These are phyloP conservation scores for Agrotis segetum DNA, from an alignment of 2,888 invertebrate genomes.

Conservation along the genomic window DNA sequence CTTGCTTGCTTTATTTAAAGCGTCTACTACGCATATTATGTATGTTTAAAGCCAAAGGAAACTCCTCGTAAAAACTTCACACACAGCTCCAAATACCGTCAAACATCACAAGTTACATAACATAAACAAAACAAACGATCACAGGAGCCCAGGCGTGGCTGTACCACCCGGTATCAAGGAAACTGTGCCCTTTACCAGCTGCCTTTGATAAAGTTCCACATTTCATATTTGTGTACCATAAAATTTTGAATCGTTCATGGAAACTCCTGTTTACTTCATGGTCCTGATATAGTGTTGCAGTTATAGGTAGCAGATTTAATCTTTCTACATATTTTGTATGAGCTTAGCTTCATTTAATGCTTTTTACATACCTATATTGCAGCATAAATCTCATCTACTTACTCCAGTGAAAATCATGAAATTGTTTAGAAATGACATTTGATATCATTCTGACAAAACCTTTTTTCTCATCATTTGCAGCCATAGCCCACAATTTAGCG, in stretches of 20 bases:
- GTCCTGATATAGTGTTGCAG: not conserved
- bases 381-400: too few relatives aligned
- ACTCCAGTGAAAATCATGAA: too few relatives aligned
- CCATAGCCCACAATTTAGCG: too few relatives aligned
- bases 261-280: constrained; percentile 31
- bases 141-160: not conserved
- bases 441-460: too few relatives aligned
- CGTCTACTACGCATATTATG: not conserved
- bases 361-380: too few relatives aligned
- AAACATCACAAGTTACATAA: constrained; percentile 43
- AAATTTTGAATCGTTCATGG: constrained; percentile 37
- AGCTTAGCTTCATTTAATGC: not conserved
- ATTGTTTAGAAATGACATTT: too few relatives aligned
- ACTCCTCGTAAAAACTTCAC: constrained; percentile 31
- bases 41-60: constrained; percentile 27
- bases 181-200: constrained; percentile 14
- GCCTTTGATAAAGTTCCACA: constrained; percentile 41
- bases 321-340: not conserved
- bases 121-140: constrained; percentile 45
- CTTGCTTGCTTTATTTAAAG: not conserved
- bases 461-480: too few relatives aligned
- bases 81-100: constrained; percentile 21
- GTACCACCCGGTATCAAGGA: constrained; percentile 30
- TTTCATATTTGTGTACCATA: constrained; percentile 50
- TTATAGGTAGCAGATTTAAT: constrained; percentile 5